These are phyloP conservation scores for Conus ventricosus DNA, from an alignment of 1,140 invertebrate genomes.

Conservation along the genomic window DNA sequence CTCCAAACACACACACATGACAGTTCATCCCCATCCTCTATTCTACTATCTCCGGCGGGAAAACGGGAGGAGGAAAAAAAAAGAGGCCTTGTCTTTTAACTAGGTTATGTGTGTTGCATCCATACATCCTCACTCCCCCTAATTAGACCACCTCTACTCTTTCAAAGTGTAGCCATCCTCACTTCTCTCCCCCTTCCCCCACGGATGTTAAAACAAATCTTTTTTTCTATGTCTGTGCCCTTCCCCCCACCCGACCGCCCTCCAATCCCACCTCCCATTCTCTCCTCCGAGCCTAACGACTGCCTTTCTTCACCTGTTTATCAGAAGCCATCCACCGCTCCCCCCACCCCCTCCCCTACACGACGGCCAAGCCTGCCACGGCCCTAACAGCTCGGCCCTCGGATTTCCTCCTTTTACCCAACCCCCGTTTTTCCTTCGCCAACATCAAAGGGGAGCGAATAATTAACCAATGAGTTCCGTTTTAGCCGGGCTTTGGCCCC, in stretches of 20 bases:
- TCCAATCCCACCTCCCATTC: neutral
- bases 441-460: slow-evolving; percentile 15
- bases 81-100: too few relatives aligned
- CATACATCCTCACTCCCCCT: neutral
- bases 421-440: neutral
- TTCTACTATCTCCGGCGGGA: too few relatives aligned
- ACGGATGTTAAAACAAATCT: too few relatives aligned
- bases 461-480: slow-evolving; percentile 22
- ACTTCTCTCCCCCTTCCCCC: too few relatives aligned
- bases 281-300: neutral
- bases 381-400: neutral
- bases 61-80: too few relatives aligned
- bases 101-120: neutral
- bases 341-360: neutral
- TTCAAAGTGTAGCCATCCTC: too few relatives aligned
- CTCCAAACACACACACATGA: too few relatives aligned
- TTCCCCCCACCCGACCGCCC: too few relatives aligned
- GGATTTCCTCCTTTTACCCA: neutral
- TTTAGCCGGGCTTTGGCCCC: neutral
- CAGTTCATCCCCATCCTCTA: too few relatives aligned
- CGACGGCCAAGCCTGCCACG: neutral
- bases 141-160: neutral
- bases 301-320: neutral
- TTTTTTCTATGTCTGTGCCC: too few relatives aligned
- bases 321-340: neutral